Evolutionary conservation across 2,113 vertebrate genomes (phyloP).

Genomic region (Paraplagusia blochii): DNA sequence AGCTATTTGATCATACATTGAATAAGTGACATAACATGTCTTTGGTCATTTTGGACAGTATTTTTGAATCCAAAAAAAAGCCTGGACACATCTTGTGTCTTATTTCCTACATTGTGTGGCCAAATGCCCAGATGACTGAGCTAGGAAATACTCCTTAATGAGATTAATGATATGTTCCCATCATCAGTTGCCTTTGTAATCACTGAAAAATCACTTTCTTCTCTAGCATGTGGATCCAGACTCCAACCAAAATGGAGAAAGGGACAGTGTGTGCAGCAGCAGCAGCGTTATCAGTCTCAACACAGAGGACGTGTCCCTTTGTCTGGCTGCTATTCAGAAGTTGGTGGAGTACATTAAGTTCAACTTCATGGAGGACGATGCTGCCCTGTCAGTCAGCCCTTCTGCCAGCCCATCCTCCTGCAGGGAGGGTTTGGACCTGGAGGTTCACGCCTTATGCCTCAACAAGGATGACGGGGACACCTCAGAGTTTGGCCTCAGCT

Average conservation of each 20-base stretch:
- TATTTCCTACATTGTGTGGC: too few relatives aligned
- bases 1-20: too few relatives aligned
- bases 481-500: conserved; percentile 85
- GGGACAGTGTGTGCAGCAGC: conserved; percentile 22
- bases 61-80: too few relatives aligned
- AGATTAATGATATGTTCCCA: too few relatives aligned
- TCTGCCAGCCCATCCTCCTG: neutral
- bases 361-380: conserved; percentile 83
- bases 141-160: too few relatives aligned
- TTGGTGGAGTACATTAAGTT: conserved; percentile 91
- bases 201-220: conserved; percentile 1
- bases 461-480: conserved; percentile 75
- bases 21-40: too few relatives aligned
- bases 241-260: conserved; percentile 29
- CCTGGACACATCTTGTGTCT: neutral
- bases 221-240: conserved; percentile 33
- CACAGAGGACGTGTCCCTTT: conserved; percentile 72
- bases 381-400: conserved; percentile 7
- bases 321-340: conserved; percentile 86
- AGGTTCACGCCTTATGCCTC: conserved; percentile 85
- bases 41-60: too few relatives aligned
- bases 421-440: conserved; percentile 72
- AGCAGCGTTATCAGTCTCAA: conserved; percentile 4
- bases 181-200: too few relatives aligned
- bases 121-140: too few relatives aligned